Conservation (phyloP, 1,140 invertebrate genomes). For the Aphis gossypii region DNA sequence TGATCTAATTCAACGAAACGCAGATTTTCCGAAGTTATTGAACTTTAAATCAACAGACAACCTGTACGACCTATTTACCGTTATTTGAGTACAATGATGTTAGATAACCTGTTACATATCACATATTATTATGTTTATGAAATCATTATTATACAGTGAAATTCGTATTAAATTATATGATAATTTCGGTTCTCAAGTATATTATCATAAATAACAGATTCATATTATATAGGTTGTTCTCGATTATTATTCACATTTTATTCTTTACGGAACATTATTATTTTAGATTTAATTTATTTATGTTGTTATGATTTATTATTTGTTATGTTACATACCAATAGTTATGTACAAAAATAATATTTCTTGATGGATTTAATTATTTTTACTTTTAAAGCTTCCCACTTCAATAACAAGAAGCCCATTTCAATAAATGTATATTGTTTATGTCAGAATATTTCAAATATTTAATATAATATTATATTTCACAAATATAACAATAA, state of each 20-base stretch:
- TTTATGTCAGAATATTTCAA: neutral
- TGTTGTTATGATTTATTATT: neutral
- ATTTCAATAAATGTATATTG: neutral
- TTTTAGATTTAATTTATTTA: neutral
- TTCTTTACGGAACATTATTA: neutral
- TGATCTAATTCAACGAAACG: slow-evolving; percentile 6
- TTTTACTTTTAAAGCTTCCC: neutral
- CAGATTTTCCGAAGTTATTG: slow-evolving; percentile 37
- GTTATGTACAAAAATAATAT: neutral
- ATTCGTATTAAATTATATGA: slow-evolving; percentile 24
- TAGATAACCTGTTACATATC: slow-evolving; percentile 19
- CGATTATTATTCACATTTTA: neutral
- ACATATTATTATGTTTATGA: slow-evolving; percentile 13
- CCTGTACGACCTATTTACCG: slow-evolving; percentile 24
- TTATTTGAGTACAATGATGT: slow-evolving; percentile 2
- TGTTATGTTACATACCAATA: neutral
- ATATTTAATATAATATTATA: too few relatives aligned
- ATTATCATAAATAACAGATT: neutral
- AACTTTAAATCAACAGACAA: slow-evolving; percentile 22
- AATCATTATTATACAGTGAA: slow-evolving; percentile 9
- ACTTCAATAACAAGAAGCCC: neutral
- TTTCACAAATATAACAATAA: too few relatives aligned
- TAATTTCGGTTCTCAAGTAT: neutral
- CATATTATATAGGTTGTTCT: neutral
- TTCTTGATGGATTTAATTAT: neutral